Percentiles rank a stretch among this genome's conserved stretches.
Evolutionary conservation across 2,888 invertebrate genomes (phyloP).

Genomic region (Resseliella maxima): DNA sequence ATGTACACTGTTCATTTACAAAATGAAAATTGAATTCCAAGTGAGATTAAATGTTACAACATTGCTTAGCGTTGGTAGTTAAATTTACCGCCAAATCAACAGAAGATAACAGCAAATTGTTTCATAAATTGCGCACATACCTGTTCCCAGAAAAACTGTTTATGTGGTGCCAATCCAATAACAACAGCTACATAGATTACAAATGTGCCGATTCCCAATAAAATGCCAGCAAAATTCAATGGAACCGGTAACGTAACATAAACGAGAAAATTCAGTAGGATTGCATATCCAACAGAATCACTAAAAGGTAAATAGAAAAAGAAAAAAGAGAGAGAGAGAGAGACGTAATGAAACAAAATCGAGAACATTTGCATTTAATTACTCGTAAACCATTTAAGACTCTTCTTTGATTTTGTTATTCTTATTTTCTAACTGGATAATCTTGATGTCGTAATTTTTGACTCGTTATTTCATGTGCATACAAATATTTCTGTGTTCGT

Average conservation of each 20-base stretch:
- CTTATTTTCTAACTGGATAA: not conserved
- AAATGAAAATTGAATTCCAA: not conserved
- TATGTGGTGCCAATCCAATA: slow-evolving; percentile 70
- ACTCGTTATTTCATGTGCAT: not conserved
- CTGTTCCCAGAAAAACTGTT: slow-evolving; percentile 69
- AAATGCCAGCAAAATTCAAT: slow-evolving; percentile 71
- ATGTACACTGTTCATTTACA: not conserved
- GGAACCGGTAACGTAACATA: slow-evolving; percentile 80
- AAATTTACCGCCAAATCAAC: too few relatives aligned
- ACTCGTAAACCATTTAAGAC: not conserved
- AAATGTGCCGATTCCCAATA: slow-evolving; percentile 73
- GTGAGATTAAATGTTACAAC: not conserved
- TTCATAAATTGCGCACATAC: slow-evolving; percentile 61
- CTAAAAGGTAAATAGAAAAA: slow-evolving; percentile 65
- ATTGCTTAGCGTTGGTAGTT: too few relatives aligned
- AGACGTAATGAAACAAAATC: too few relatives aligned
- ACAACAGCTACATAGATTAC: slow-evolving; percentile 73
- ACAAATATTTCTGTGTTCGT: too few relatives aligned
- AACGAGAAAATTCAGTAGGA: slow-evolving; percentile 78
- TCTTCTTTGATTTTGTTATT: not conserved
- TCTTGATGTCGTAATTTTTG: not conserved
- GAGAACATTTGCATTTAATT: not conserved
- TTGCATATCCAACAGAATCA: slow-evolving; percentile 78
- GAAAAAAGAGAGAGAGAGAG: not conserved
- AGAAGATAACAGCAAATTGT: too few relatives aligned